These are phyloP conservation scores for Geotrypetes seraphini DNA, from an alignment of 2,797 vertebrate species.

Conservation along the genomic window DNA sequence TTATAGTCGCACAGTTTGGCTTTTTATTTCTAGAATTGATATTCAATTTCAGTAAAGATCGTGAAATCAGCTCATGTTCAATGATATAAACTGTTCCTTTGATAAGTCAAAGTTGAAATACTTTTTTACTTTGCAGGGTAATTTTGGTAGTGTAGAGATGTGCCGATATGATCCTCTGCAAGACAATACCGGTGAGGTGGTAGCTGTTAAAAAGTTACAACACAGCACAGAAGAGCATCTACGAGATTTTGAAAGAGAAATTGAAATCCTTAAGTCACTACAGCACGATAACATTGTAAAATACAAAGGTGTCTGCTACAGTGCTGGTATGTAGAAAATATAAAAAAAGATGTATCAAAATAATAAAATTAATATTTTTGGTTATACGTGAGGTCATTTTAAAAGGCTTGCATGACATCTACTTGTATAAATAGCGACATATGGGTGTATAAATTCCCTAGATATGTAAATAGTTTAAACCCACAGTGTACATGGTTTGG, in stretches of 20 bases:
- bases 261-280: conserved; percentile 92
- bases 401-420: no score
- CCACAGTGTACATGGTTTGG: no score
- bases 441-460: no score
- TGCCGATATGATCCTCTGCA: conserved; percentile 91
- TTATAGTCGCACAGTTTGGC: no score
- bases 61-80: no score
- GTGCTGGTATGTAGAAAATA: conserved; percentile 64
- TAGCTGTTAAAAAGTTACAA: conserved; percentile 94
- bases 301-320: conserved; percentile 96
- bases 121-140: conserved; percentile 68
- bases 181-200: conserved; percentile 93
- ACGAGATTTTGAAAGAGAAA: conserved; percentile 91
- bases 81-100: no score
- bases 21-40: no score
- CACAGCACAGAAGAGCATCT: conserved; percentile 89
- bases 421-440: no score
- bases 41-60: no score
- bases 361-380: neutral
- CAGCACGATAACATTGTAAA: conserved; percentile 97
- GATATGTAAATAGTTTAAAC: no score
- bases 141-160: conserved; percentile 97
- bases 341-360: neutral
- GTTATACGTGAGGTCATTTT: no score
- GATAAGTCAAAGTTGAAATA: no score